Conservation (phyloP, 2,113 vertebrate species). For the Sceloporus tristichus region DNA sequence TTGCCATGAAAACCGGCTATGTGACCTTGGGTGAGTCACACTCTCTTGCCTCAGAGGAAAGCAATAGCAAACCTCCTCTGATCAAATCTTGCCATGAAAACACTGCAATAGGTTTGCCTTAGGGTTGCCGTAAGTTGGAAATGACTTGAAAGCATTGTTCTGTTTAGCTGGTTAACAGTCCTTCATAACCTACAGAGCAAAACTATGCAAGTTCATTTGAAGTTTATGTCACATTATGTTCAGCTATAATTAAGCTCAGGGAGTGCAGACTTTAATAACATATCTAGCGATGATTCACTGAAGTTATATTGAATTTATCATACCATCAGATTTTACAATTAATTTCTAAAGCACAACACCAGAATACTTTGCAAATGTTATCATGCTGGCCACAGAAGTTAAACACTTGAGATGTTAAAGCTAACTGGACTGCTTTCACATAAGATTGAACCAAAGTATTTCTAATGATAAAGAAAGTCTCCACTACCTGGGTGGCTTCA, state of each 20-base stretch:
- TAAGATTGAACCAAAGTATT: neutral
- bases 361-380: neutral
- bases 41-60: too few relatives aligned
- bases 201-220: neutral
- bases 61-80: too few relatives aligned
- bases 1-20: too few relatives aligned
- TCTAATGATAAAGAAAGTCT: neutral
- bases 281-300: neutral
- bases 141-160: too few relatives aligned
- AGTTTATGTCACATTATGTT: neutral
- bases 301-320: neutral
- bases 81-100: too few relatives aligned
- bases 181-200: neutral
- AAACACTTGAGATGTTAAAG: neutral
- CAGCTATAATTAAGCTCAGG: neutral
- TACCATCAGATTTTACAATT: neutral
- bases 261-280: neutral
- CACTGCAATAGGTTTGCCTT: too few relatives aligned
- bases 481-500: slow-evolving; percentile 81
- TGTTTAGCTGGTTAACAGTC: neutral
- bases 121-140: too few relatives aligned
- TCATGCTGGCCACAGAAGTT: neutral
- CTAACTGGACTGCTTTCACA: neutral
- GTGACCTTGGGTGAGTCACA: too few relatives aligned
- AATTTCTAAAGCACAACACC: neutral